These are phyloP conservation scores for Drosophila hawaiiensis DNA, from an alignment of 2,888 invertebrate genomes.

Conservation along the genomic window DNA sequence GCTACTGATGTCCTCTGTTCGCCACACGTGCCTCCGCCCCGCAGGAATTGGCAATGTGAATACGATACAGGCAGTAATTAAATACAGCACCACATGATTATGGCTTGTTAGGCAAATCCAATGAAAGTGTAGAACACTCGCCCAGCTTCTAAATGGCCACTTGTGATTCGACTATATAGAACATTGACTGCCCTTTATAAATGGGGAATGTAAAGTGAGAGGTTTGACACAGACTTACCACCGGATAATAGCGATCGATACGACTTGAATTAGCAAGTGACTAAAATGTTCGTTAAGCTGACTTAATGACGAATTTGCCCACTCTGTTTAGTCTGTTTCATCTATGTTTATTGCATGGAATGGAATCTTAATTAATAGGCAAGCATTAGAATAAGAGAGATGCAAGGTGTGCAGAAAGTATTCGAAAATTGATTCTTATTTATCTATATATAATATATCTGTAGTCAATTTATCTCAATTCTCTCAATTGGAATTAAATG, in stretches of 20 bases:
- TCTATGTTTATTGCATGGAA: neutral
- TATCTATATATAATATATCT: neutral
- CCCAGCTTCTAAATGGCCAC: slow-evolving; percentile 54
- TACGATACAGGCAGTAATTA: slow-evolving; percentile 64
- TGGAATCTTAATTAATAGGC: neutral
- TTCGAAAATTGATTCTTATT: neutral
- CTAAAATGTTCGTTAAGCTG: slow-evolving; percentile 7
- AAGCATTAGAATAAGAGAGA: neutral
- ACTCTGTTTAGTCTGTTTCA: neutral
- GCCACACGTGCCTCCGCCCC: slow-evolving; percentile 6
- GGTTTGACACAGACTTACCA: slow-evolving; percentile 48
- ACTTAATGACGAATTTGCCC: slow-evolving; percentile 9
- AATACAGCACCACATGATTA: slow-evolving; percentile 80
- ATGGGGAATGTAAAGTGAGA: slow-evolving; percentile 50
- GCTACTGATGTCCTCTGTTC: slow-evolving; percentile 18
- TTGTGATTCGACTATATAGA: slow-evolving; percentile 36
- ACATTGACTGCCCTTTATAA: slow-evolving; percentile 55
- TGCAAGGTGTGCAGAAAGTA: neutral
- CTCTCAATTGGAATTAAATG: neutral
- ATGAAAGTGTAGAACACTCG: slow-evolving; percentile 68
- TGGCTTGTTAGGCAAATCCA: slow-evolving; percentile 77
- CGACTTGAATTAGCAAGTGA: slow-evolving; percentile 27
- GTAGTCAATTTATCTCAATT: too few relatives aligned
- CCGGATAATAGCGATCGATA: slow-evolving; percentile 36
- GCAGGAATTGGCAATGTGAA: slow-evolving; percentile 60